Conservation (phyloP, 2,888 invertebrate species). For the Spodoptera picta region DNA sequence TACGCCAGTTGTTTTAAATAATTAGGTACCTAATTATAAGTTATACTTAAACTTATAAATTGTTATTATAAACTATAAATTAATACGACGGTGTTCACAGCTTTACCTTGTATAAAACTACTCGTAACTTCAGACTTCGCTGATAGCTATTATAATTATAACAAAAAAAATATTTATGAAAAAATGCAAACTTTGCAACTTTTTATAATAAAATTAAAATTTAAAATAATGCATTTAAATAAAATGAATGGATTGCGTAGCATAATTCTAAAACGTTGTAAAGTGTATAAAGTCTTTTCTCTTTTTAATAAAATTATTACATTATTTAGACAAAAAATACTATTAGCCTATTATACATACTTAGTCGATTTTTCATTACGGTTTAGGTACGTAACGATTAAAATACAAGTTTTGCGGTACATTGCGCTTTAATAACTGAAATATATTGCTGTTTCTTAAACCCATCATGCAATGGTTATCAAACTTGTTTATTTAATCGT, state of each 20-base stretch:
- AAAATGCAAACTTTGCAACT: slow-evolving; percentile 25
- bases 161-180: slow-evolving; percentile 14
- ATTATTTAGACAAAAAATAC: slow-evolving; percentile 41
- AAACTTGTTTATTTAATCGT: slow-evolving; percentile 12
- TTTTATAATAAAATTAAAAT: slow-evolving; percentile 39
- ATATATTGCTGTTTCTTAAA: background rate
- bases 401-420: background rate
- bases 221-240: slow-evolving; percentile 62
- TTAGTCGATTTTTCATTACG: slow-evolving; percentile 27
- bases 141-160: slow-evolving; percentile 22
- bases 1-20: no score
- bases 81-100: slow-evolving; percentile 29
- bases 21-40: background rate
- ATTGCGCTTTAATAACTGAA: background rate
- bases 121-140: slow-evolving; percentile 33
- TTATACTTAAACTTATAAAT: no score
- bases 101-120: slow-evolving; percentile 23
- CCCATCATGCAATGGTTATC: slow-evolving; percentile 10
- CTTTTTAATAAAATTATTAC: slow-evolving; percentile 42
- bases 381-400: slow-evolving; percentile 16
- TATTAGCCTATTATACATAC: slow-evolving; percentile 23
- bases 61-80: no score
- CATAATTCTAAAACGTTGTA: slow-evolving; percentile 86
- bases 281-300: slow-evolving; percentile 76
- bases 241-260: slow-evolving; percentile 77